A percentile compares a stretch with the other conserved stretches of the same genome.
These are phyloP conservation scores for Saccostrea cuccullata DNA, from an alignment of 1,140 invertebrate species.

Conservation along the genomic window DNA sequence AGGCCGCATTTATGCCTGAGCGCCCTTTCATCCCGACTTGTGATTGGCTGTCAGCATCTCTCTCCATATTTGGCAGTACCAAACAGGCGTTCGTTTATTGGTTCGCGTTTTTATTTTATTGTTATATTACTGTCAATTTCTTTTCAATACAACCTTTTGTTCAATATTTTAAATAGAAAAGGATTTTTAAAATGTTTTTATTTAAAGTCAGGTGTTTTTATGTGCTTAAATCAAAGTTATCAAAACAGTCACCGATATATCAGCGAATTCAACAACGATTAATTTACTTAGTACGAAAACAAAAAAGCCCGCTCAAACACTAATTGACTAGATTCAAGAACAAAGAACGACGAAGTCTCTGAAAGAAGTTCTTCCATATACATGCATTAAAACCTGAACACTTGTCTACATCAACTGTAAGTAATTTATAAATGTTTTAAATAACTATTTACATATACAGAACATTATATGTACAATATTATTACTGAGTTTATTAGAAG, in stretches of 20 bases:
- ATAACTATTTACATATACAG: no score
- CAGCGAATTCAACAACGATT: slow-evolving; percentile 12
- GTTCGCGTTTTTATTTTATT: neutral
- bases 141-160: neutral
- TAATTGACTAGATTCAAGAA: no score
- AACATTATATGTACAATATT: no score
- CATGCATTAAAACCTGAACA: no score
- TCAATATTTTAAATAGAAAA: neutral
- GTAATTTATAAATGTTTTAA: no score
- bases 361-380: no score
- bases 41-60: slow-evolving; percentile 13
- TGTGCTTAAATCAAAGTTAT: neutral
- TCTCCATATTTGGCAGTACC: slow-evolving; percentile 24
- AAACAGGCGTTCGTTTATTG: slow-evolving; percentile 4
- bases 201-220: neutral
- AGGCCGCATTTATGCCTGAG: neutral
- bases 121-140: neutral
- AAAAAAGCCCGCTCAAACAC: no score
- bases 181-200: no score
- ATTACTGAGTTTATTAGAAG: no score
- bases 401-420: no score
- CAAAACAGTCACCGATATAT: neutral
- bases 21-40: neutral
- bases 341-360: no score
- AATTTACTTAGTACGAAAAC: neutral